A percentile compares a stretch with the other conserved stretches of the same genome.
Conservation (phyloP, 2,113 vertebrate species). For the Istiophorus platypterus region DNA sequence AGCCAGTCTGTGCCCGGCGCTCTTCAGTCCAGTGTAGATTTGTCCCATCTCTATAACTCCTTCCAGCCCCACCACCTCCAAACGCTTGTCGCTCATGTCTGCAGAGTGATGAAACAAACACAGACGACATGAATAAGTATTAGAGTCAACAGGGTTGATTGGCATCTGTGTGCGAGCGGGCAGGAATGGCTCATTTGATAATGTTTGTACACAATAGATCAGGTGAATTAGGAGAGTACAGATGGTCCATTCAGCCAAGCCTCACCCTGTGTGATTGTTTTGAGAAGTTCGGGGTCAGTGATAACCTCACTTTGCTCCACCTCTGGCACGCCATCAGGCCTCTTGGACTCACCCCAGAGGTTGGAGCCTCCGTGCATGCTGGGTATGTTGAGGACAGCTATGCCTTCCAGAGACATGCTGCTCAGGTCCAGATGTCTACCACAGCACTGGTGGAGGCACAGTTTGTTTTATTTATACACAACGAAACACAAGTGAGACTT, state of each 20-base stretch:
- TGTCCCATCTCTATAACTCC: constrained; percentile 93
- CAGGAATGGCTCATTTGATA: neutral
- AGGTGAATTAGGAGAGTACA: neutral
- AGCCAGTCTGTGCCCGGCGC: constrained; percentile 87
- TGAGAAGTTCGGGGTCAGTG: constrained; percentile 88
- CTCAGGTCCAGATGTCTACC: constrained; percentile 88
- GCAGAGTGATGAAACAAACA: constrained; percentile 7
- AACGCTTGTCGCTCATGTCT: constrained; percentile 89
- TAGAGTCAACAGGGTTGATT: neutral
- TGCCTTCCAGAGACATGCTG: constrained; percentile 85
- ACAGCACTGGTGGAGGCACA: constrained; percentile 83
- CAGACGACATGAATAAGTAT: neutral
- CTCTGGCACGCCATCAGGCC: constrained; percentile 64
- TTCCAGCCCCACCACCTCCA: constrained; percentile 92
- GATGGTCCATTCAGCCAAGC: too few species aligned
- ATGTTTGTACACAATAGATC: neutral
- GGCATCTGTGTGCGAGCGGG: neutral
- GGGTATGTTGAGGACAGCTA: constrained; percentile 94
- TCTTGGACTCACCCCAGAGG: constrained; percentile 93
- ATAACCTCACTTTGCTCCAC: constrained; percentile 82
- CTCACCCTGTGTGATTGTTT: constrained; percentile 88
- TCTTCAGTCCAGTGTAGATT: constrained; percentile 93
- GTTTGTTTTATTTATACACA: neutral
- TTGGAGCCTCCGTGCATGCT: constrained; percentile 96
- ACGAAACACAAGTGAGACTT: neutral